phyloP scores from a whole-genome alignment of 30 jellyfish, hydroid and myxozoan species.

The Cassiopea andromeda region DNA sequence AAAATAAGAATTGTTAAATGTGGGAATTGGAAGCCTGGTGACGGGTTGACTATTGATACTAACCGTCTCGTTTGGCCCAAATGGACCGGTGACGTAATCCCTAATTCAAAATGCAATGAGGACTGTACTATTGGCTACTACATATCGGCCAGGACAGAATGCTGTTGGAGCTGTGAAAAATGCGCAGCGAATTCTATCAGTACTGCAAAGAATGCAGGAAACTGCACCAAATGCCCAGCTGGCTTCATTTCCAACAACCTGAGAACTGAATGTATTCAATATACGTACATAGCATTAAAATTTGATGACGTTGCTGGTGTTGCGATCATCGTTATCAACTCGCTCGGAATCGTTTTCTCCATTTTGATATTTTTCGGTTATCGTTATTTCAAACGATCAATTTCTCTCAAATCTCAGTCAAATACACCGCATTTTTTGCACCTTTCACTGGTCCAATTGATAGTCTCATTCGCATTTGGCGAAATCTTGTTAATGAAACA shows the following conservation, averaged over 20 bases:
- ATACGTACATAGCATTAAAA: conserved; percentile 35
- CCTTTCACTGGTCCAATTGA: conserved; percentile 24
- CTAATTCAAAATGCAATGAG: conserved; percentile 78
- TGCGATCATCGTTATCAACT: conserved; percentile 50
- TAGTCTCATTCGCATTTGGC: conserved; percentile 46
- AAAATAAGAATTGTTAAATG: conserved; percentile 13
- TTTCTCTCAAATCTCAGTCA: background rate
- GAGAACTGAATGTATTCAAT: conserved; percentile 61
- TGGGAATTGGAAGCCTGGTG: conserved; percentile 75
- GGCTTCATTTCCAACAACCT: conserved; percentile 61
- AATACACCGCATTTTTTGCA: conserved; percentile 20
- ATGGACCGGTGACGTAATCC: conserved; percentile 55
- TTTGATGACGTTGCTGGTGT: conserved; percentile 72
- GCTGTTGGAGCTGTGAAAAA: conserved; percentile 90
- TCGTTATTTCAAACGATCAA: background rate
- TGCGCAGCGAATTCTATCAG: conserved; percentile 72
- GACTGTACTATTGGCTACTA: conserved; percentile 78
- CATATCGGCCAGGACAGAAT: conserved; percentile 73
- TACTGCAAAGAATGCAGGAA: conserved; percentile 35
- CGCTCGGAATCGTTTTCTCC: conserved; percentile 42
- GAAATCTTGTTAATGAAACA: conserved; percentile 10
- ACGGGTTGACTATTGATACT: background rate
- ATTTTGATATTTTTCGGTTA: conserved; percentile 35
- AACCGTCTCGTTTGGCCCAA: conserved; percentile 66
- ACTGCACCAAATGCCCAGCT: conserved; percentile 75